Percentiles rank a stretch among this genome's conserved stretches.
Conservation (phyloP, 2,797 vertebrate species). For the Uromys caudimaculatus region DNA sequence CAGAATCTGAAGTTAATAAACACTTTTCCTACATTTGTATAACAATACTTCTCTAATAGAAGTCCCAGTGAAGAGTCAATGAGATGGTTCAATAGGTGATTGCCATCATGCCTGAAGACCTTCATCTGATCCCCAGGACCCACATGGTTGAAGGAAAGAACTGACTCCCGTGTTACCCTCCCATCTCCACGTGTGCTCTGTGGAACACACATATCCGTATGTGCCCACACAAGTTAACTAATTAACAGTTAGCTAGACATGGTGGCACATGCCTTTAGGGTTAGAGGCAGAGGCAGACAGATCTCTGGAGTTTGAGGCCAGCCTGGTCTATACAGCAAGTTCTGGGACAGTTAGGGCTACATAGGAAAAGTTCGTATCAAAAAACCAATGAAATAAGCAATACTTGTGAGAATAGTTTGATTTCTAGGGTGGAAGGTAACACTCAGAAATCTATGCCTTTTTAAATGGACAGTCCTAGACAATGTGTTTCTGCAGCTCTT, state of each 20-base stretch:
- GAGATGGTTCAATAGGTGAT: background rate
- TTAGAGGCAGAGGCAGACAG: background rate
- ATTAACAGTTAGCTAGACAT: background rate
- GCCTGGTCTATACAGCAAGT: background rate
- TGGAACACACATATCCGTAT: no score
- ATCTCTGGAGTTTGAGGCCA: background rate
- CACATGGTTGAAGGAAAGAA: background rate
- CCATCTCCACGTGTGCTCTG: background rate
- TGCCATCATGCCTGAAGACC: background rate
- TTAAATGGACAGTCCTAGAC: background rate
- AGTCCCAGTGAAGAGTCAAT: background rate
- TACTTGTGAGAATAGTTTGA: background rate
- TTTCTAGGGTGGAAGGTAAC: background rate
- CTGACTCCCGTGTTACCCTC: background rate
- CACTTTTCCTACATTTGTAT: background rate
- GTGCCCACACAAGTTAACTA: background rate
- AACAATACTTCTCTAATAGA: background rate
- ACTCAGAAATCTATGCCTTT: background rate
- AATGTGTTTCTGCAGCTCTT: background rate
- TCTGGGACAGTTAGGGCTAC: background rate
- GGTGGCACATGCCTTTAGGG: background rate
- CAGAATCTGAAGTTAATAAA: background rate
- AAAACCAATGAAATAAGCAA: background rate
- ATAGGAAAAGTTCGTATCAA: background rate
- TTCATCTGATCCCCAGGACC: background rate